Conservation (phyloP, 2,113 vertebrate genomes). For the Aythya baeri region DNA sequence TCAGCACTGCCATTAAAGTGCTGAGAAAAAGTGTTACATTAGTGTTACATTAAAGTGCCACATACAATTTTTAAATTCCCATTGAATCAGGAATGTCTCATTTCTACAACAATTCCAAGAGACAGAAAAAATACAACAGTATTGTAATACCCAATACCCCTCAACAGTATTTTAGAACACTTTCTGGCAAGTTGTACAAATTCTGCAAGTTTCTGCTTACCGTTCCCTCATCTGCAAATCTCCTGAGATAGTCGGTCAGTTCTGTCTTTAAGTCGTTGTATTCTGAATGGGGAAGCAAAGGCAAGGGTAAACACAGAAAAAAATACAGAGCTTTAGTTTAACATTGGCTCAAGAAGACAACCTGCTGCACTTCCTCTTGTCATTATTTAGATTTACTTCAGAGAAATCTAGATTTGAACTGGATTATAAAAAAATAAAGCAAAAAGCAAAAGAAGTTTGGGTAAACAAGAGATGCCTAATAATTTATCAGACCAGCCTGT, state of each 20-base stretch:
- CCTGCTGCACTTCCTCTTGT: background rate
- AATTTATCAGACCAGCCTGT: background rate
- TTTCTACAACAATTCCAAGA: background rate
- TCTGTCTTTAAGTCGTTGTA: slow-evolving; percentile 91
- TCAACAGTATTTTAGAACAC: background rate
- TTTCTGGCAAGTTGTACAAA: background rate
- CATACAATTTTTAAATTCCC: background rate
- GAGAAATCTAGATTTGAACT: background rate
- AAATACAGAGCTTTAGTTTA: background rate
- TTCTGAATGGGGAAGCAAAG: slow-evolving; percentile 72
- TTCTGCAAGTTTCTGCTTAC: slow-evolving; percentile 72
- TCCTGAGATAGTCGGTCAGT: slow-evolving; percentile 87
- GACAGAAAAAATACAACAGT: background rate
- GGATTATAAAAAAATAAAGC: background rate
- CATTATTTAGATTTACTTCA: background rate
- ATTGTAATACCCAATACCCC: background rate
- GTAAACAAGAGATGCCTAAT: background rate
- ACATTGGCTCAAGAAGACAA: background rate
- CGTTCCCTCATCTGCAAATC: slow-evolving; percentile 91
- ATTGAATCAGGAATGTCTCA: background rate
- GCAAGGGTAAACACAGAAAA: background rate
- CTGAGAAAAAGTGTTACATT: no score
- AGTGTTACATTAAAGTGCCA: no score
- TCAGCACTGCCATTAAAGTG: background rate
- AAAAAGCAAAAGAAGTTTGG: background rate